Conservation (phyloP, 2,113 vertebrate species). For the Pangasianodon gigas region DNA sequence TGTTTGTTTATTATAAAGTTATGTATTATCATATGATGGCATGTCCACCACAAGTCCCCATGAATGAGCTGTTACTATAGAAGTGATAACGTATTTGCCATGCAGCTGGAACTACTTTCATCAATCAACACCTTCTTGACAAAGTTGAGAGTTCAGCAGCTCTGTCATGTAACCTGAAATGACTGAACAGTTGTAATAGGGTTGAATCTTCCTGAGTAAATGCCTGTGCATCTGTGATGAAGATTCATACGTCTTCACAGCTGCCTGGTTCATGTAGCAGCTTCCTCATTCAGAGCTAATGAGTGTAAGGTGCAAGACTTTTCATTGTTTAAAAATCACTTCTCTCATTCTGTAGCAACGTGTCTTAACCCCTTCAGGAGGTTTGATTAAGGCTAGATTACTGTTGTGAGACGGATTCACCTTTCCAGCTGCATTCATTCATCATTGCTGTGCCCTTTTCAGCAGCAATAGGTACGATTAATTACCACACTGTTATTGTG, state of each 20-base stretch:
- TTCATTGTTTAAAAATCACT: background rate
- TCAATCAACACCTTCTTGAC: background rate
- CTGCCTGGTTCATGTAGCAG: background rate
- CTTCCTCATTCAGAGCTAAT: background rate
- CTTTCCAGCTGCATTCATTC: background rate
- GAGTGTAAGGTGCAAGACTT: background rate
- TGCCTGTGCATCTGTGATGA: background rate
- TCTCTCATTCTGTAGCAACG: background rate
- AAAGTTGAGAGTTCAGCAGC: background rate
- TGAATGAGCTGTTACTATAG: background rate
- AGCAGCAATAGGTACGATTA: background rate
- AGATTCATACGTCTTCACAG: background rate
- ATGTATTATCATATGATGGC: background rate
- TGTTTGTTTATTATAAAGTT: background rate
- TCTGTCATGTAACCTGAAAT: background rate
- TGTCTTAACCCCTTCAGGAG: background rate
- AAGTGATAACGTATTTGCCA: background rate
- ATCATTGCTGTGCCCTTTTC: constrained; percentile 17
- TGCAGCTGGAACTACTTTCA: background rate
- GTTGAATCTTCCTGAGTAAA: background rate
- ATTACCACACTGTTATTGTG: background rate
- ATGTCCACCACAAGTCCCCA: too few species aligned
- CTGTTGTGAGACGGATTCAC: background rate
- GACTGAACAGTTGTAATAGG: background rate
- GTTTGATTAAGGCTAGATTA: background rate